A percentile compares a stretch with the other conserved stretches of the same genome.
These are phyloP conservation scores for Diploscapter pachys DNA, from an alignment of 1,140 invertebrate species.

Conservation along the genomic window DNA sequence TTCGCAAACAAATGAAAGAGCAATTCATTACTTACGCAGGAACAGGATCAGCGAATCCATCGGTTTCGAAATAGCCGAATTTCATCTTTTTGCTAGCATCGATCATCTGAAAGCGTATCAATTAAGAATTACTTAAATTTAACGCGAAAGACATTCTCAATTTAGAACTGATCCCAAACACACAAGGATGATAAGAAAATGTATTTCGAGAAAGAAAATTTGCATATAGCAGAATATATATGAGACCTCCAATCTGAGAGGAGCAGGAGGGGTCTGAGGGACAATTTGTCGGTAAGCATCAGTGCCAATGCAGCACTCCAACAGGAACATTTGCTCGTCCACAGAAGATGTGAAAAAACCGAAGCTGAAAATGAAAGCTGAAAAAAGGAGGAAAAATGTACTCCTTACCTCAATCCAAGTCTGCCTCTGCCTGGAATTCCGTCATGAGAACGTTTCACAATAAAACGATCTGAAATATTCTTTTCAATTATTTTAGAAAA, in stretches of 20 bases:
- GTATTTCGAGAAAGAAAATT: too few relatives aligned
- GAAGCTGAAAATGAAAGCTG: constrained; percentile 26
- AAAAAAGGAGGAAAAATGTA: too few relatives aligned
- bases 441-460: constrained; percentile 36
- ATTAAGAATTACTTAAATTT: too few relatives aligned
- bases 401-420: constrained; percentile 25
- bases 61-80: constrained; percentile 50
- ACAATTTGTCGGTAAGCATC: constrained; percentile 6
- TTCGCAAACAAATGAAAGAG: constrained; percentile 6
- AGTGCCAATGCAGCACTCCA: constrained; percentile 25
- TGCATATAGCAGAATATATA: too few relatives aligned
- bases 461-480: constrained; percentile 34
- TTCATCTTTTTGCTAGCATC: constrained; percentile 12
- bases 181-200: too few relatives aligned
- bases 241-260: neutral
- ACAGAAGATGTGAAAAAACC: constrained; percentile 57
- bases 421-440: constrained; percentile 52
- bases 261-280: constrained; percentile 3
- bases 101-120: too few relatives aligned
- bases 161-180: too few relatives aligned
- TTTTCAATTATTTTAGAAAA: neutral
- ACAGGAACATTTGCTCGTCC: constrained; percentile 46
- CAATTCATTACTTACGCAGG: constrained; percentile 37
- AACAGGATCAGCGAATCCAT: constrained; percentile 48
- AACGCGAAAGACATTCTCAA: too few relatives aligned